Evolutionary conservation across 2,113 vertebrate genomes (phyloP), one percentile per base, ranked within the genome.

Genomic region (Osmerus mordax): DNA sequence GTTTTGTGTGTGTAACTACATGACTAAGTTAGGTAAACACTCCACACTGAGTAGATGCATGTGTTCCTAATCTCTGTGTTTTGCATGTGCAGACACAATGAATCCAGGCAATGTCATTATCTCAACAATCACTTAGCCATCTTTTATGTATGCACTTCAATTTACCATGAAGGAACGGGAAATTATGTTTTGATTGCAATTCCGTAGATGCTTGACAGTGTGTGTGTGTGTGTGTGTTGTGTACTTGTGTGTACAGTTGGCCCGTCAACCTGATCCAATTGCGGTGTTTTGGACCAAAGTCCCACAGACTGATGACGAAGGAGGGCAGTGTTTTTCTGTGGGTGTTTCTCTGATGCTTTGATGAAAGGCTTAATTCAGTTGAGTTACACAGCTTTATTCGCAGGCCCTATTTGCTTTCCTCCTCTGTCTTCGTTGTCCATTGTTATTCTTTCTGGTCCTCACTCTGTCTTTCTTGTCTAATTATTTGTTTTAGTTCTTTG

Each of bases 101-200:
- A 87, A 80, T 78, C 74, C 78, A 19, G 67, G 77, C 59, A 79
- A 69, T 52, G 58, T 65, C 75, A 87, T 85, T 86, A 84, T 80
- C 67, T 79, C 76, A 81, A 15, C 32, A 5, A 73, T 73, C 78
- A 74, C 67, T 58, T 68, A 59, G 25, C 55, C 74, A 69, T 80
- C 55, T 67, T 51, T 52, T 69, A 61, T 78, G 62, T n/a, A 7
- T 70, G 77, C 72, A 65, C 73, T 67, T 73, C 61, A 63, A 21
- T 80, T 76, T 72, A 78, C 67, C 70, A 73, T 82, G 60, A 79
- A 72, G 63, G 54, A 18, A 65, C 21, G 54, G 23, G 7, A 70
- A 77, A 74, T 85, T 71, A 67, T 82, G 80, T 83, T 84, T 78
- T 84, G 78, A 90, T 87, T 82, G 77, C 66, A 65, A 70, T 67